Percentiles rank a stretch among this genome's conserved stretches.
Evolutionary conservation across 2,888 invertebrate species (phyloP).

Genomic region (Panzeria rudis): DNA sequence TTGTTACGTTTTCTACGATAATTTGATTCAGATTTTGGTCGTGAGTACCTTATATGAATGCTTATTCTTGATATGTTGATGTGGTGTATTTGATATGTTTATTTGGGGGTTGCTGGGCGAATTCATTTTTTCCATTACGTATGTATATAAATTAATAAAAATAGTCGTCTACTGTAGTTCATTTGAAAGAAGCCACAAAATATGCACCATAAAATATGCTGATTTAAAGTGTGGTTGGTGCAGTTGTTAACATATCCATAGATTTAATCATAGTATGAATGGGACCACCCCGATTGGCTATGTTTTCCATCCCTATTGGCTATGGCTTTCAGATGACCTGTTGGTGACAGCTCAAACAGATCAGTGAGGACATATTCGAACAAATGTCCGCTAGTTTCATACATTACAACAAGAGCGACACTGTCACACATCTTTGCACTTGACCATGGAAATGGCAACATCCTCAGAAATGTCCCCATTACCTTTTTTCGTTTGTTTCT

Average conservation of each 20-base stretch:
- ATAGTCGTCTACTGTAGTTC: constrained; percentile 4
- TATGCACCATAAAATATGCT: constrained; percentile 67
- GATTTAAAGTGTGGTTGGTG: neutral
- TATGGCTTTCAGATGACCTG: too few species aligned
- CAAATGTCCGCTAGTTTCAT: too few species aligned
- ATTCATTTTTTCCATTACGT: constrained; percentile 3
- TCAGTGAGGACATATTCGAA: too few species aligned
- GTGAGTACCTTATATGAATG: neutral
- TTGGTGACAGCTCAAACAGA: too few species aligned
- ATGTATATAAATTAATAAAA: too few species aligned
- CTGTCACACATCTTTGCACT: too few species aligned
- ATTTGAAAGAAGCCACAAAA: constrained; percentile 70
- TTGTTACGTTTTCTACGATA: constrained; percentile 6
- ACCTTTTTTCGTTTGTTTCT: too few species aligned
- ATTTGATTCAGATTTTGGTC: neutral
- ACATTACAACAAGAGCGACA: too few species aligned
- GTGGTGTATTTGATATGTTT: constrained; percentile 41
- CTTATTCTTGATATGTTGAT: neutral
- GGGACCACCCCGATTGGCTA: constrained; percentile 8
- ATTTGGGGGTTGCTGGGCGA: constrained; percentile 42
- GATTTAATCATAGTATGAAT: constrained; percentile 5
- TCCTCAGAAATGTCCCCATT: too few species aligned
- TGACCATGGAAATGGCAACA: too few species aligned
- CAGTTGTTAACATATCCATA: constrained; percentile 14
- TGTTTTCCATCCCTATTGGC: too few species aligned